phyloP scores from a whole-genome alignment of 2,888 invertebrate species.

The Drosophila lacicola region DNA sequence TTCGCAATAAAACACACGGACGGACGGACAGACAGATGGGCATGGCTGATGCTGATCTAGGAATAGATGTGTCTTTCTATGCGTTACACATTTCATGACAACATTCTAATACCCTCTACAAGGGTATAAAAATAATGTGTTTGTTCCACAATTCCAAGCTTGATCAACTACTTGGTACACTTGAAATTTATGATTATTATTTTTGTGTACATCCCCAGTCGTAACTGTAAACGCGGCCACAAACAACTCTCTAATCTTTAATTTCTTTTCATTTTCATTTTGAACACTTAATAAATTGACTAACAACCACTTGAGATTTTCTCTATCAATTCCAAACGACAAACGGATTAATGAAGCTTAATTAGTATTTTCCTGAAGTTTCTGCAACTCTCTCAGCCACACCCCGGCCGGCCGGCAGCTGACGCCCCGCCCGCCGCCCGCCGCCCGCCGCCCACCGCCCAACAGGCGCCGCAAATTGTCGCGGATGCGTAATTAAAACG shows the following conservation, averaged over 20 bases:
- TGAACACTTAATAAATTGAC: conserved; percentile 24
- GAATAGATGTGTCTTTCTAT: too few relatives aligned
- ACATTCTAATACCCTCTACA: too few relatives aligned
- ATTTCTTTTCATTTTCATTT: conserved; percentile 26
- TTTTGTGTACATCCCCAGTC: neutral
- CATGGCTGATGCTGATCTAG: too few relatives aligned
- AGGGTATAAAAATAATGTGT: too few relatives aligned
- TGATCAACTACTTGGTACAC: too few relatives aligned
- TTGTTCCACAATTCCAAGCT: neutral
- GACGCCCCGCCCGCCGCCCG: conserved; percentile 2
- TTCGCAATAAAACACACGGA: too few relatives aligned
- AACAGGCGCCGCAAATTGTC: conserved; percentile 37
- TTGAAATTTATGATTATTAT: neutral
- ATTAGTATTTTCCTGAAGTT: conserved; percentile 69
- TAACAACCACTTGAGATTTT: conserved; percentile 33
- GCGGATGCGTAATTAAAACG: conserved; percentile 68
- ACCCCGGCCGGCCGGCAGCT: conserved; percentile 1
- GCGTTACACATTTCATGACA: too few relatives aligned
- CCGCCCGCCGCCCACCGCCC: conserved; percentile 20
- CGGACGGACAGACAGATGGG: too few relatives aligned
- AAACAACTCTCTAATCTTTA: conserved; percentile 43
- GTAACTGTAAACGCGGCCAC: conserved; percentile 20
- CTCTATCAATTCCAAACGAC: conserved; percentile 43
- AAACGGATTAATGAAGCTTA: conserved; percentile 68
- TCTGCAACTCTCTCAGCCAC: conserved; percentile 25